Evolutionary conservation across 1,140 invertebrate species (phyloP).

Genomic region (Hyposmocoma kahamanoa): DNA sequence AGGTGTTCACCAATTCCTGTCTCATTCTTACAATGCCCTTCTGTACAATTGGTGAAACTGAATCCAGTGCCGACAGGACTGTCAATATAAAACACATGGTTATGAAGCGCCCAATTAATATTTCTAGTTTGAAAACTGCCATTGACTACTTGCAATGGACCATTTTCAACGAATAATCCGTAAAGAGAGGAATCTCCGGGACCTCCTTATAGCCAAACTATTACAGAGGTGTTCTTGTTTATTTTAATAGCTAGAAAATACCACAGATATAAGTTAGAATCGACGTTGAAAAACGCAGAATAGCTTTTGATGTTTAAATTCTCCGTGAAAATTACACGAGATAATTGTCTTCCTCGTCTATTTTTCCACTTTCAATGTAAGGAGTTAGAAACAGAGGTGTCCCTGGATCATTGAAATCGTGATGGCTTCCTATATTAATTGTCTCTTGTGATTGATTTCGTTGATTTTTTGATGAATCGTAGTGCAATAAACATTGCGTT

Average conservation of each 20-base stretch:
- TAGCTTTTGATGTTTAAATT: constrained; percentile 37
- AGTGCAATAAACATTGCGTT: no score
- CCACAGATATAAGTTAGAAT: constrained; percentile 83
- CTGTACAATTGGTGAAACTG: constrained; percentile 77
- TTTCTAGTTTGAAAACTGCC: constrained; percentile 55
- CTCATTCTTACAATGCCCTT: constrained; percentile 76
- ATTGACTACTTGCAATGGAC: constrained; percentile 62
- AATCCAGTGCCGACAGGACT: constrained; percentile 86
- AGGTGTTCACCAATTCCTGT: constrained; percentile 76
- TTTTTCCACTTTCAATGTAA: constrained; percentile 69
- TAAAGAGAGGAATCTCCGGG: constrained; percentile 84
- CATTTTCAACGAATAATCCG: constrained; percentile 85
- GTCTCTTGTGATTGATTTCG: no score
- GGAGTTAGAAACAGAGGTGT: constrained; percentile 76
- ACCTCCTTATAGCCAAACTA: constrained; percentile 83
- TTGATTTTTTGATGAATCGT: no score
- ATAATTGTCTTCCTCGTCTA: constrained; percentile 16
- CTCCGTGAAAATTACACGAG: constrained; percentile 12
- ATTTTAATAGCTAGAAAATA: constrained; percentile 75
- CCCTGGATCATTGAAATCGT: not conserved
- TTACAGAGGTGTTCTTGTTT: constrained; percentile 68
- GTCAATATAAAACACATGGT: constrained; percentile 85
- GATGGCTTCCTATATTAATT: no score
- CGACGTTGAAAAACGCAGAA: constrained; percentile 79
- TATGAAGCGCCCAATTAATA: constrained; percentile 79